phyloP scores from a whole-genome alignment of 2,888 invertebrate genomes.

The Stenodera caucasica region DNA sequence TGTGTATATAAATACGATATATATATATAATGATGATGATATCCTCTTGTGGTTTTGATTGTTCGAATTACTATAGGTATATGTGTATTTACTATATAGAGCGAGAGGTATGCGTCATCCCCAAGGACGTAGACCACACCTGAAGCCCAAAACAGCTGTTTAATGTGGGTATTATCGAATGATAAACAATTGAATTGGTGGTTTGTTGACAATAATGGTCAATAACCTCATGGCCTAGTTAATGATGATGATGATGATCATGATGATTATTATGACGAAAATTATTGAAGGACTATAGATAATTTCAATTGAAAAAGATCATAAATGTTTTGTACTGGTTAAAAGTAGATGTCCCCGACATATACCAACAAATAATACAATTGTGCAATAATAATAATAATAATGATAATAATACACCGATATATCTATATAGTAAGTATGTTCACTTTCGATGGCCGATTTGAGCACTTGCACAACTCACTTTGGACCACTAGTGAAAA shows the following conservation, averaged over 20 bases:
- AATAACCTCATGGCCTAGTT: conserved; percentile 18
- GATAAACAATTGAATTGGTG: neutral
- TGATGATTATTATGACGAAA: too few relatives aligned
- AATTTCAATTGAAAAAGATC: too few relatives aligned
- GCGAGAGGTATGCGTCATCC: conserved; percentile 6
- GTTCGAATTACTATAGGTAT: too few relatives aligned
- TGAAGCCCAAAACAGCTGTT: conserved; percentile 26
- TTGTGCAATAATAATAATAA: conserved; percentile 16
- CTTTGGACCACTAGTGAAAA: conserved; percentile 39
- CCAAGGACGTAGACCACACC: conserved; percentile 24
- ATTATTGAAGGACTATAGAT: too few relatives aligned
- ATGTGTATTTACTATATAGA: too few relatives aligned
- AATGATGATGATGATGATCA: neutral
- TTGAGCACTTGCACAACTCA: conserved; percentile 28
- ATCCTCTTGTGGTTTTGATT: conserved; percentile 9
- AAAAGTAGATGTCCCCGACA: conserved; percentile 21
- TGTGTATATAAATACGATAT: too few relatives aligned
- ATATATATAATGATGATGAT: too few relatives aligned
- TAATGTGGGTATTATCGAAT: conserved; percentile 10
- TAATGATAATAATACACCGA: neutral
- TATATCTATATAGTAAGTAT: neutral
- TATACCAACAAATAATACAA: conserved; percentile 8
- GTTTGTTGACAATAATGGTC: conserved; percentile 15
- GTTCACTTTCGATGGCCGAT: conserved; percentile 29
- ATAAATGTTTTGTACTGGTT: neutral